Conservation (phyloP, 1,140 invertebrate species). For the Meloidogyne hapla region DNA sequence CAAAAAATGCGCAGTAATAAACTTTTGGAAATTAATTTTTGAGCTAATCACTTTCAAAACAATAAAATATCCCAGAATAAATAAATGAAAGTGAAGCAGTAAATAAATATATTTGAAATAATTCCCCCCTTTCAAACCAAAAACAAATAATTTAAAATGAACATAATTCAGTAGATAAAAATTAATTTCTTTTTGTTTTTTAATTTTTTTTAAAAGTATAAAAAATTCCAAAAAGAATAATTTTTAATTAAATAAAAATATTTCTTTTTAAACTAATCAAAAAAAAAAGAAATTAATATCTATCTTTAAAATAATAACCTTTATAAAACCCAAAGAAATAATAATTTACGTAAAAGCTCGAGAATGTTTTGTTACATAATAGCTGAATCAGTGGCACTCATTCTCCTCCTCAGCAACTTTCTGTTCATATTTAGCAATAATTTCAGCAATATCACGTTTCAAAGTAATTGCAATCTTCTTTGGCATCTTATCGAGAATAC, state of each 20-base stretch:
- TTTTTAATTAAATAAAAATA: no score
- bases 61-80: not conserved
- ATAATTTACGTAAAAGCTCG: not conserved
- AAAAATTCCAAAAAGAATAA: not conserved
- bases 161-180: not conserved
- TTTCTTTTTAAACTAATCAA: no score
- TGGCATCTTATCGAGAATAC: not conserved
- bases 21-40: not conserved
- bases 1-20: not conserved
- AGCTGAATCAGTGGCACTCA: not conserved
- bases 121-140: not conserved
- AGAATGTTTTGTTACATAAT: not conserved
- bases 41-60: not conserved
- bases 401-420: not conserved
- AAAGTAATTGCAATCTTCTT: not conserved
- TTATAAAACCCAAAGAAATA: not conserved
- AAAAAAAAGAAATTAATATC: no score
- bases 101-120: not conserved
- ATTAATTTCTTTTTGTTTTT: no score
- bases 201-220: not conserved
- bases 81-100: not conserved
- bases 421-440: conserved; percentile 1
- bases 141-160: not conserved
- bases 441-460: not conserved
- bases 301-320: not conserved